A percentile compares a stretch with the other conserved stretches of the same genome.
These are phyloP conservation scores for Chloroceryle inda DNA, from an alignment of 2,797 vertebrate genomes.

Conservation along the genomic window DNA sequence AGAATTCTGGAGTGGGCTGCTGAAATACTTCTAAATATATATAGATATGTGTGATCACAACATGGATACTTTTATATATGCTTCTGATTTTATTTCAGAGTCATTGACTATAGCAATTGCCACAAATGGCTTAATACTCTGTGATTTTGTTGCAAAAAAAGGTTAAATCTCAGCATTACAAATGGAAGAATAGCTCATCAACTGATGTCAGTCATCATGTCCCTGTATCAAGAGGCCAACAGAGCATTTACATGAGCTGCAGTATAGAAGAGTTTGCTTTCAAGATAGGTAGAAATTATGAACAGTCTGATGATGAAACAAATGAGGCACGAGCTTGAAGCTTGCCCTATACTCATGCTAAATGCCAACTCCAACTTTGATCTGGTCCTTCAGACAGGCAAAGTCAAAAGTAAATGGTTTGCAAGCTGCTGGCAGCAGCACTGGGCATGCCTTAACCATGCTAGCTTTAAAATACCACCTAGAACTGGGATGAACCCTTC, in stretches of 20 bases:
- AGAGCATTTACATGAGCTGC: background rate
- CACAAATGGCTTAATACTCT: background rate
- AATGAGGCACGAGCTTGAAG: background rate
- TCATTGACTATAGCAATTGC: background rate
- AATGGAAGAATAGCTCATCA: background rate
- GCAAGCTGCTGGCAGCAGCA: background rate
- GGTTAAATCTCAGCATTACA: background rate
- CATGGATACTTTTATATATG: background rate
- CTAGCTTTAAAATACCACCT: slow-evolving; percentile 22
- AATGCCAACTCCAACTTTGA: background rate
- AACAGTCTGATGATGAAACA: background rate
- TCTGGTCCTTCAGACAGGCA: background rate
- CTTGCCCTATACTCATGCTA: background rate
- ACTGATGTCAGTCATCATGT: background rate
- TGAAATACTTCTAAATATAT: background rate
- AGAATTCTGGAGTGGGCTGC: background rate
- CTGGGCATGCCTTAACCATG: slow-evolving; percentile 28
- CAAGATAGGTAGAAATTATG: background rate
- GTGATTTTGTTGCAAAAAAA: background rate
- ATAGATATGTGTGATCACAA: background rate
- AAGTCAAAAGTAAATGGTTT: background rate
- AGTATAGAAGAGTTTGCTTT: background rate
- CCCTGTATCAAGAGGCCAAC: background rate
- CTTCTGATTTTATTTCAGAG: background rate
- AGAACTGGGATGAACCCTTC: slow-evolving; percentile 26